Base-by-base conservation (phyloP, 1,140 invertebrate genomes). In the Drosophila arawakana region DNA sequence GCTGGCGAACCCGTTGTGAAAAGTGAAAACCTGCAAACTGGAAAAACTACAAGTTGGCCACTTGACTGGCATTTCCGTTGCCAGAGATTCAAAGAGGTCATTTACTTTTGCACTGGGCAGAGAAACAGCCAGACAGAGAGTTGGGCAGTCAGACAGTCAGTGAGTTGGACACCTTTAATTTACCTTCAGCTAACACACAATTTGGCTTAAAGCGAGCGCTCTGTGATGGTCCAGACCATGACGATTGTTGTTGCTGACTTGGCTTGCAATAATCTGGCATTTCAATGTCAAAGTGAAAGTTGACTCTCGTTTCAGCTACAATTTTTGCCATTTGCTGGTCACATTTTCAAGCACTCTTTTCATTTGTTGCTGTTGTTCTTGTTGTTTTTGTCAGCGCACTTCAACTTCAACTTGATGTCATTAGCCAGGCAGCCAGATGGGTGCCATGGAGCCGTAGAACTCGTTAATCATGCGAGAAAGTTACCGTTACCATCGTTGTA, bases 261-360 rank as follows among this genome's bases (percentile, higher is more conserved):
- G 81, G 50, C 73, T 80, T 73, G 84, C 80, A 89, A 89, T 89
- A 89, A 81, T 89, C 55, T 62, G 52, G 71, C 74, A 84, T 90
- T 91, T 91, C 90, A 91, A 91, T 91, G 90, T 91, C 90, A 91
- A 91, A 91, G 90, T 91, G 90, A 91, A 91, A 91, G 90, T 91
- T 90, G 74, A 84, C 85, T 88, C 77, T 83, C 68, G 54, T 44
- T 68, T 35, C 65, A 63, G 46, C 41, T 47, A 65, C 54, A 59
- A 50, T 43, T 30, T 49, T 21, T 41, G 62, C 25, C 25, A n/a
- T 9, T 67, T 58, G 41, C 41, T 37, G 61, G 37, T 58, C 39
- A 21, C 58, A 47, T 39, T 52, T 55, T 44, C 57, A 46, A 67
- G 62, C 76, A 75, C 52, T 30, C 25, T 30, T 30, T 30, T 30